Evolutionary conservation across 2,797 vertebrate genomes (phyloP), one percentile per base, ranked within the genome.

Genomic region (Tokudaia muenninki): DNA sequence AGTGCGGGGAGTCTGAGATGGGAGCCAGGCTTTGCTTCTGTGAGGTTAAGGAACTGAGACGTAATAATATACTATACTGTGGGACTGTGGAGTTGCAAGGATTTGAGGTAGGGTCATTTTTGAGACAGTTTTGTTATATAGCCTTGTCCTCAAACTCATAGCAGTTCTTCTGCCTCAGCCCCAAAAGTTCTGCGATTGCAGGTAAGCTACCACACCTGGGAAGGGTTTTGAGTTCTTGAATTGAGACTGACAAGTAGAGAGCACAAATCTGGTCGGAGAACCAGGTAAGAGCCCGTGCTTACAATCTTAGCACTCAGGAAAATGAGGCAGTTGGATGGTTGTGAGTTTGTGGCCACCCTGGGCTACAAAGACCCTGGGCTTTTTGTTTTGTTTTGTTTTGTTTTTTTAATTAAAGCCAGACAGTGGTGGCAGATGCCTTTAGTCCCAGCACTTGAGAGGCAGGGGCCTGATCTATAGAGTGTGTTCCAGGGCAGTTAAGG

Each of bases 21-120:
- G 17, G 34, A 95, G 47, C 61, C 94, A 77, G 82, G 82, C 31
- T 90, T 90, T 94, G 87, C 80, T 50, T 96, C 47, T 57, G 41
- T 92, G 87, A 95, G 4, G 37, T 96, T 31, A 94, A 94, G 14
- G 21, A 10, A 75, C 24, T 96, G 47, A 95, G 61, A 94, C 67
- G 74, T 92, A 72, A 13, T 92, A 61, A 57, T 74, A 91, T 21
- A 93, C 74, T 29, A 17, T 82, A 16, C 26, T 92, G 13, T 91
- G 61, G 26, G 52, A 63, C 90, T 77, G 63, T 78, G 29, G 90
- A 74, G 1, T 86, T 24, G 31, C 19, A 50, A 50, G 31, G 31
- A 21, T 86, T n/a, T 4, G 61, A 22, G 59, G 57, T 74, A n/a
- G 47, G 47, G 31, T 70, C 52, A 21, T 22, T 86, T 86, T 86